A percentile compares a stretch with the other conserved stretches of the same genome.
These are phyloP conservation scores for Ctenodactylus gundi DNA, from an alignment of 2,113 vertebrate genomes.

Conservation along the genomic window DNA sequence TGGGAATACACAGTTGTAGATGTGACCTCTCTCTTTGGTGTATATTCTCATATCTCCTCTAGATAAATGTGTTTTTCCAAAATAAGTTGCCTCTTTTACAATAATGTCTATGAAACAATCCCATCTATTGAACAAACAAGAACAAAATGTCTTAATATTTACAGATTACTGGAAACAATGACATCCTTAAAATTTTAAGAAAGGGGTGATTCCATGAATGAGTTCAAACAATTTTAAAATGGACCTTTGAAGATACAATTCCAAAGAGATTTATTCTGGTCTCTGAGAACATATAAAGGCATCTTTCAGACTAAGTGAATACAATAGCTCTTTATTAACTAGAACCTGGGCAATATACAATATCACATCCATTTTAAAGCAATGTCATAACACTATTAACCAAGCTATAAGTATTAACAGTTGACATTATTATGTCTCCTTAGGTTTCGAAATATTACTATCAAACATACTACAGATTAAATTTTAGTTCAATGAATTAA, in stretches of 20 bases:
- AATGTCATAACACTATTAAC: slow-evolving; percentile 13
- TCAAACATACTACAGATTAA: not conserved
- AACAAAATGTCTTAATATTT: slow-evolving; percentile 17
- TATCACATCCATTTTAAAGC: slow-evolving; percentile 31
- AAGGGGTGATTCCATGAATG: slow-evolving; percentile 18
- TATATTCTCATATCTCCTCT: slow-evolving; percentile 67
- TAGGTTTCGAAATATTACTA: not conserved
- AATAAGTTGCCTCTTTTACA: slow-evolving; percentile 67
- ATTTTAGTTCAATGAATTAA: slow-evolving; percentile 20
- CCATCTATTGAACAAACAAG: slow-evolving; percentile 28
- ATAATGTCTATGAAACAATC: slow-evolving; percentile 49
- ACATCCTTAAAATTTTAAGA: slow-evolving; percentile 49
- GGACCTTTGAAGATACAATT: slow-evolving; percentile 2
- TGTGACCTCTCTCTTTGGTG: slow-evolving; percentile 78
- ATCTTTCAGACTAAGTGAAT: not conserved
- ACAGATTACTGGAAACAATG: slow-evolving; percentile 57
- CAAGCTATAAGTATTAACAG: slow-evolving; percentile 30
- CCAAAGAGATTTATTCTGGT: slow-evolving; percentile 13
- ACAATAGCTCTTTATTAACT: not conserved
- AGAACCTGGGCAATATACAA: not conserved
- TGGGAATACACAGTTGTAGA: slow-evolving; percentile 78
- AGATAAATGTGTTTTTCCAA: slow-evolving; percentile 74
- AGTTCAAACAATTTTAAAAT: slow-evolving; percentile 37
- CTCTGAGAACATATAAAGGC: slow-evolving; percentile 15
- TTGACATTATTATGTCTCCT: not conserved